phyloP scores from a whole-genome alignment of 2,797 vertebrate species.

The Sebastiscus albofasciatus region DNA sequence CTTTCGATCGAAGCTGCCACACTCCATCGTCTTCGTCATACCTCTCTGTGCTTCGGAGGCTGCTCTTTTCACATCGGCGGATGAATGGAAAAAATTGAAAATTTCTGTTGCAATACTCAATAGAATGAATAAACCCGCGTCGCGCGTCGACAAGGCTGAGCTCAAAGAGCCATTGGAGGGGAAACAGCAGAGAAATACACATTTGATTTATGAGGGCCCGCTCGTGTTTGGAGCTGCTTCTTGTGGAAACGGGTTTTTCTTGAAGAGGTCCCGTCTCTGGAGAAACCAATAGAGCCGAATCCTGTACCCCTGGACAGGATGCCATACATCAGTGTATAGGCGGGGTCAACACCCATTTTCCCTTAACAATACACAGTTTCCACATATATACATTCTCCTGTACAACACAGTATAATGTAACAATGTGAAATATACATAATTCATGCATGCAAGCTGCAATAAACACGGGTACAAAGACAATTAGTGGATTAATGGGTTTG shows the following conservation, averaged over 20 bases:
- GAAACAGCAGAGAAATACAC: conserved; percentile 28
- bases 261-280: conserved; percentile 28
- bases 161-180: conserved; percentile 23
- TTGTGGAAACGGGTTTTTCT: neutral
- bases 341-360: conserved; percentile 30
- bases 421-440: neutral
- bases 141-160: conserved; percentile 17
- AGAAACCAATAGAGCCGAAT: conserved; percentile 34
- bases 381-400: neutral
- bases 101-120: conserved; percentile 46
- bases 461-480: neutral
- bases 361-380: conserved; percentile 3
- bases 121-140: conserved; percentile 45
- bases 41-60: conserved; percentile 30
- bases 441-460: neutral
- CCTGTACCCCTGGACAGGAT: conserved; percentile 23
- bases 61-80: conserved; percentile 22
- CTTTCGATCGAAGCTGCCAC: conserved; percentile 57
- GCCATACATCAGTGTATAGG: conserved; percentile 39
- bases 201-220: conserved; percentile 55
- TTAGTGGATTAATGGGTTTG: neutral
- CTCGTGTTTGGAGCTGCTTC: conserved; percentile 13
- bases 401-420: neutral
- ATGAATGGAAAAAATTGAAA: conserved; percentile 39
- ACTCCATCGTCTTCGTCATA: conserved; percentile 50